Conservation (phyloP, 2,797 vertebrate species). For the Ceryle rudis region DNA sequence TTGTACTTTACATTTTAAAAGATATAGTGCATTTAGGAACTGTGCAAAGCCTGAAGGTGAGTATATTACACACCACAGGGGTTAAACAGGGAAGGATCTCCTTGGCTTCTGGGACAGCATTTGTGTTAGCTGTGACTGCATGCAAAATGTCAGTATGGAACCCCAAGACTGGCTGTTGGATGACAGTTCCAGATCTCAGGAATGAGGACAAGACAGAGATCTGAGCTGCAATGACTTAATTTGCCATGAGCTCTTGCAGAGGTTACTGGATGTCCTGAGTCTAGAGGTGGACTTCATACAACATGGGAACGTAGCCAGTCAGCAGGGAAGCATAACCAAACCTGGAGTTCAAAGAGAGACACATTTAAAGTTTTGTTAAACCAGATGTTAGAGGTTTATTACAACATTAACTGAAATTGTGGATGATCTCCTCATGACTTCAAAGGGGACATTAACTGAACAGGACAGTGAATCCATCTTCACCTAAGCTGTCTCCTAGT, state of each 20-base stretch:
- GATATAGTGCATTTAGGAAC: not conserved
- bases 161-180: not conserved
- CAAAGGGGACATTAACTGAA: not conserved
- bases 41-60: not conserved
- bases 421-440: not conserved
- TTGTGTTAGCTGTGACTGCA: not conserved
- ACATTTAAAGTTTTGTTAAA: not conserved
- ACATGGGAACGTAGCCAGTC: accelerated
- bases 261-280: not conserved
- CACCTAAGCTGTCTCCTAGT: not conserved
- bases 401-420: not conserved
- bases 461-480: not conserved
- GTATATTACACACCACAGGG: not conserved
- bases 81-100: not conserved
- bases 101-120: not conserved
- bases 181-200: not conserved
- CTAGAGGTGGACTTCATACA: not conserved
- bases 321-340: not conserved
- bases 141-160: not conserved
- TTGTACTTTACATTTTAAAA: not conserved
- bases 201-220: not conserved
- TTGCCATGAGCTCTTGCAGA: not conserved
- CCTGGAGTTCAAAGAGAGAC: not conserved
- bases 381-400: not conserved
- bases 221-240: not conserved